These are phyloP conservation scores for Pantherophis vulpinus DNA, from an alignment of 2,797 vertebrate species.

Conservation along the genomic window DNA sequence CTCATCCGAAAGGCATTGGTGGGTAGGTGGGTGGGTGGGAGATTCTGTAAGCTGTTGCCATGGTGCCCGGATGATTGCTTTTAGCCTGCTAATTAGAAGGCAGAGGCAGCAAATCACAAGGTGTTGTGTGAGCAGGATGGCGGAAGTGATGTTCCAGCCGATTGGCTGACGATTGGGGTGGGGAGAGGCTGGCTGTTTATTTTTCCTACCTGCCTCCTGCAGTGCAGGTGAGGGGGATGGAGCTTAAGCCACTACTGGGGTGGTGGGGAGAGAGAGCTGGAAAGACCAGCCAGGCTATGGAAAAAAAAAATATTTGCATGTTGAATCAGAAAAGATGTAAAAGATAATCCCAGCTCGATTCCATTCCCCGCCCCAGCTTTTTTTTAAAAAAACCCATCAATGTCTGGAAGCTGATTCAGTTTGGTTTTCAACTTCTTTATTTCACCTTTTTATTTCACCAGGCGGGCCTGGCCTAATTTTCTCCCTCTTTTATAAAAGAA, in stretches of 20 bases:
- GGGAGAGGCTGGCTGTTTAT: neutral
- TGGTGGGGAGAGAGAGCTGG: neutral
- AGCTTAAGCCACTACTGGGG: no score
- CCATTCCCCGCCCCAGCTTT: neutral
- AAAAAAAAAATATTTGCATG: neutral
- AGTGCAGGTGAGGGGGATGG: neutral
- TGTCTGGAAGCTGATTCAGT: neutral
- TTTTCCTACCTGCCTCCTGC: neutral
- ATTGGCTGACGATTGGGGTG: neutral
- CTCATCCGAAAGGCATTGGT: neutral
- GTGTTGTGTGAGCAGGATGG: neutral
- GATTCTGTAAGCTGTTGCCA: constrained; percentile 2
- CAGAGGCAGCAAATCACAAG: neutral
- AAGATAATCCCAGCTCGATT: neutral
- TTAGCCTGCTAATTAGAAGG: neutral
- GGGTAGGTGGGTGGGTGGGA: neutral
- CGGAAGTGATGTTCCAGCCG: neutral
- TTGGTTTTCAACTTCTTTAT: neutral
- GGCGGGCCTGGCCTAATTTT: no score
- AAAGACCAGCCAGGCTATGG: no score
- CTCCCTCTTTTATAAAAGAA: no score
- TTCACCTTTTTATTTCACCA: no score
- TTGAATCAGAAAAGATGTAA: neutral
- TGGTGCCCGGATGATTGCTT: constrained; percentile 13
- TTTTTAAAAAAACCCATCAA: neutral